phyloP scores from a whole-genome alignment of 2,113 vertebrate species.

The zebrafish (Danio rerio) region DNA sequence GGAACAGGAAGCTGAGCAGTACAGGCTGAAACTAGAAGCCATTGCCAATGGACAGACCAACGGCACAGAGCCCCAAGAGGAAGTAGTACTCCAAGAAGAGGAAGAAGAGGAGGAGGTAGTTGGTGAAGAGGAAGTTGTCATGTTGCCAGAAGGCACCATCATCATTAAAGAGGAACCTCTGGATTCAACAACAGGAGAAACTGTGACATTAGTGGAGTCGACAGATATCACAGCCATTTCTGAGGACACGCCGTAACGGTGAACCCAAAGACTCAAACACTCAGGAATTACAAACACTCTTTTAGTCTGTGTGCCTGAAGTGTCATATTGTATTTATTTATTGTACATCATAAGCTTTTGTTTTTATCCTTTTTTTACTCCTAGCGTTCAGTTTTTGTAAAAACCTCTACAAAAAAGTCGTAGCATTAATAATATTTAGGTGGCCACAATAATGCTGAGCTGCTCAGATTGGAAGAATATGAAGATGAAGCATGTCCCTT shows the following conservation, averaged over 20 bases:
- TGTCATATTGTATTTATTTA: constrained; percentile 40
- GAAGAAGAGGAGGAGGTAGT: constrained; percentile 62
- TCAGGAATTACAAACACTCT: constrained; percentile 8
- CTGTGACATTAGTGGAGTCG: constrained; percentile 59
- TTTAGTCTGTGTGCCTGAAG: constrained; percentile 11
- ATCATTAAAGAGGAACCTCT: constrained; percentile 61
- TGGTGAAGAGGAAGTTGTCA: constrained; percentile 54
- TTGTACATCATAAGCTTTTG: constrained; percentile 27
- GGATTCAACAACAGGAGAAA: constrained; percentile 54
- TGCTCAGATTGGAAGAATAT: neutral
- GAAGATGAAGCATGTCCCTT: neutral
- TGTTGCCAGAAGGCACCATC: constrained; percentile 56
- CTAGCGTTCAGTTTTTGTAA: constrained; percentile 28
- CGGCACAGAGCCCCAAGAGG: constrained; percentile 38
- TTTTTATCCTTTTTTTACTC: constrained; percentile 20
- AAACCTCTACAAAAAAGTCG: neutral
- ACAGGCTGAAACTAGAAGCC: constrained; percentile 74
- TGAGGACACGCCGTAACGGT: constrained; percentile 38
- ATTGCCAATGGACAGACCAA: constrained; percentile 65
- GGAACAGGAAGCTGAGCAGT: constrained; percentile 78
- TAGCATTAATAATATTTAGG: neutral
- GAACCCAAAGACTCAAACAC: constrained; percentile 23
- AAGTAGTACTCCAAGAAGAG: constrained; percentile 45
- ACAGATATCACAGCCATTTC: constrained; percentile 41
- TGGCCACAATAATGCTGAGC: neutral